phyloP scores from a whole-genome alignment of 2,113 vertebrate genomes.

The Marmota flaviventris region DNA sequence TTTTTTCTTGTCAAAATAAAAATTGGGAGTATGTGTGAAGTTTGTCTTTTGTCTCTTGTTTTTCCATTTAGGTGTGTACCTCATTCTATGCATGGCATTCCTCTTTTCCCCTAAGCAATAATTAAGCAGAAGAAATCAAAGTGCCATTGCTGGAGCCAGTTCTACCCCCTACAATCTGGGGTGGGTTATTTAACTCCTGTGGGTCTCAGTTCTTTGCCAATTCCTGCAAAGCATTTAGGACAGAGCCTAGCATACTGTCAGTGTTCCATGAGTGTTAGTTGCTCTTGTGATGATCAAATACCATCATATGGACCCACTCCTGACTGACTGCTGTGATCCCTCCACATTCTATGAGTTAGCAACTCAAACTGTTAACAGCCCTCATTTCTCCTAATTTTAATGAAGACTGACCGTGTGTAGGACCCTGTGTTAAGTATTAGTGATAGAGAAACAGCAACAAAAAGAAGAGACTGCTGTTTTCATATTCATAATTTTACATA shows the following conservation, averaged over 20 bases:
- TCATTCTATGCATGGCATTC: not conserved
- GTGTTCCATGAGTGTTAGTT: not conserved
- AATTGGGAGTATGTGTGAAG: not conserved
- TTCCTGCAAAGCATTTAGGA: not conserved
- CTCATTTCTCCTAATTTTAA: not conserved
- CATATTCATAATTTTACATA: not conserved
- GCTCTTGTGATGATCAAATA: not conserved
- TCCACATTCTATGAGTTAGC: not conserved
- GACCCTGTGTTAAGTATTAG: not conserved
- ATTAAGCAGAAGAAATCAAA: not conserved
- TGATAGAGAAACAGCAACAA: not conserved
- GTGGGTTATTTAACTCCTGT: not conserved
- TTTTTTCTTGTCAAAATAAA: not conserved
- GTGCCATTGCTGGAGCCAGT: not conserved
- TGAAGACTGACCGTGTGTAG: not conserved
- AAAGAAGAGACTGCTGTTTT: not conserved
- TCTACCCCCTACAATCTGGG: not conserved
- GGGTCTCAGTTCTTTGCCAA: not conserved
- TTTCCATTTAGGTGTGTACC: not conserved
- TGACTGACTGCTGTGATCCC: not conserved
- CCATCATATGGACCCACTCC: not conserved
- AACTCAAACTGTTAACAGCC: not conserved
- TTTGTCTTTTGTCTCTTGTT: not conserved
- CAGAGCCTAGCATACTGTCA: not conserved
- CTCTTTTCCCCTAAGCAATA: not conserved